Conservation (phyloP, 2,888 invertebrate species). For the Trisateles emortualis region DNA sequence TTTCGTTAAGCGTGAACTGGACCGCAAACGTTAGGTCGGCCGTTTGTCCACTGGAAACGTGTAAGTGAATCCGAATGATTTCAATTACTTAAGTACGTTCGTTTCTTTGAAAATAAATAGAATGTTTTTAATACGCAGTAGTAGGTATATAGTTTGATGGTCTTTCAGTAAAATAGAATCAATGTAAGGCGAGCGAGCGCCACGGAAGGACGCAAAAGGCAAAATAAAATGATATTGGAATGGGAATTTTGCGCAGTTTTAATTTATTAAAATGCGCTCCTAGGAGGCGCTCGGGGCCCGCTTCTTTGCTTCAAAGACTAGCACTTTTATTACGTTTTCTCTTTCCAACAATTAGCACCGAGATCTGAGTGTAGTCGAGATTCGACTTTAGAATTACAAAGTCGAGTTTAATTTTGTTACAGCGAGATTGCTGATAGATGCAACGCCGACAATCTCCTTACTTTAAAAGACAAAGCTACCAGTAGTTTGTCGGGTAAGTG, state of each 20-base stretch:
- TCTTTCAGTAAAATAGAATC: slow-evolving; percentile 67
- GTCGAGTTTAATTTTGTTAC: slow-evolving; percentile 77
- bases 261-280: slow-evolving; percentile 85
- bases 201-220: slow-evolving; percentile 63
- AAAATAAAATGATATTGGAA: slow-evolving; percentile 81
- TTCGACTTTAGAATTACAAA: slow-evolving; percentile 74
- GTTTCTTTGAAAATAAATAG: slow-evolving; percentile 48
- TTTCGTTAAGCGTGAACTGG: slow-evolving; percentile 47
- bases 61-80: slow-evolving; percentile 49
- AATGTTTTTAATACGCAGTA: slow-evolving; percentile 58
- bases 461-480: slow-evolving; percentile 69
- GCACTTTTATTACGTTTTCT: slow-evolving; percentile 82
- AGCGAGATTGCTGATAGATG: slow-evolving; percentile 74
- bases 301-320: slow-evolving; percentile 82
- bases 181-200: slow-evolving; percentile 66
- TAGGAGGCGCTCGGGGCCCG: slow-evolving; percentile 68
- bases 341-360: slow-evolving; percentile 82
- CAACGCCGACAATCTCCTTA: slow-evolving; percentile 68
- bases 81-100: slow-evolving; percentile 46
- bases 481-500: slow-evolving; percentile 74
- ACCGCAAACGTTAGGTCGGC: slow-evolving; percentile 50
- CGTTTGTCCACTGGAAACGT: slow-evolving; percentile 38
- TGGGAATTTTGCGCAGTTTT: slow-evolving; percentile 83
- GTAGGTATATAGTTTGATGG: slow-evolving; percentile 64
- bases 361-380: slow-evolving; percentile 72